Base-by-base conservation (phyloP, 2,113 vertebrate genomes). In the Catharus bicknelli region DNA sequence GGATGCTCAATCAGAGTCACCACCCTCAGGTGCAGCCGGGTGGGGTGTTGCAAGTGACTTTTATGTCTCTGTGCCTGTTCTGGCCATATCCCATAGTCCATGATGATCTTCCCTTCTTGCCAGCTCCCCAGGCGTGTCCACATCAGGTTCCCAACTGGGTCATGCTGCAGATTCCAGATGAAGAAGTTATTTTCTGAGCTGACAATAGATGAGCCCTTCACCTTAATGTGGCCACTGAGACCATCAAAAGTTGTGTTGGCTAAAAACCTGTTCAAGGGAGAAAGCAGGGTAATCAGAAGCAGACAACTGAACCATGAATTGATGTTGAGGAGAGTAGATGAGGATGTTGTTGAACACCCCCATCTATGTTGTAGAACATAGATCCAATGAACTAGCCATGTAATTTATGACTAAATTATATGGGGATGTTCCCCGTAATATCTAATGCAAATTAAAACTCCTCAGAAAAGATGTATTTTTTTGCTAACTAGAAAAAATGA, bases 1-100 rank as follows among this genome's bases (percentile, higher is more conserved):
- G 99, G 99, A 73, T 99, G 99, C 61, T 99, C 99, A 63, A 99
- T 98, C 67, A 99, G 97, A 3, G 99, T 99, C 69, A 99, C 99
- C 69, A 99, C 99, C 62, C 98, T 98, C n/a, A 99, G 96, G 16
- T 99, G 98, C n/a, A 98, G 94, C 36, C 98, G 97, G 15, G 97
- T 95, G 7, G 98, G 97, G 32, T 98, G 96, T 3, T 97, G 97
- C 85, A 96, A 95, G 59, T 98, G 94, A 78, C 91, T 97, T 96
- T 97, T 98, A 84, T 98, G 97, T 77, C 98, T 97, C 74, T 97
- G 98, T 26, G 98, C 96, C 67, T 98, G 98, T 78, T 98, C 98
- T 83, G 99, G 97, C 97, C 99, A 99, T 90, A 99, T 96, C 55
- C 98, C 97, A 55, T 98, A 98, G 88, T 99, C 99, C 95, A 99